Evolutionary conservation across 2,113 vertebrate genomes (phyloP).

Genomic region (Meleagris gallopavo): DNA sequence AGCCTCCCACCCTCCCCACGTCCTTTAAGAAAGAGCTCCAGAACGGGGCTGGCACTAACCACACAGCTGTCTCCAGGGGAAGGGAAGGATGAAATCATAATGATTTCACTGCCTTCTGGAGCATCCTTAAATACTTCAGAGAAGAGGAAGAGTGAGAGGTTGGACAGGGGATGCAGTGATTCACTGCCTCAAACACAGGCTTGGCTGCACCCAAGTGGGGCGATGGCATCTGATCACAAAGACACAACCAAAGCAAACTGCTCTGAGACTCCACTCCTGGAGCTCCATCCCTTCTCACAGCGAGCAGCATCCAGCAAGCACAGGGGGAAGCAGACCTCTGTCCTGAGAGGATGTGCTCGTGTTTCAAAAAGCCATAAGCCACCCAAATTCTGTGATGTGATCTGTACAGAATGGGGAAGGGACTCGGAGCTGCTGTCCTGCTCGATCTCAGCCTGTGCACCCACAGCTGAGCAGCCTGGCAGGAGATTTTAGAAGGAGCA

Average conservation of each 20-base stretch:
- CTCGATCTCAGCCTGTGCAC: neutral
- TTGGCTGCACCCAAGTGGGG: neutral
- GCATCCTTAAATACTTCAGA: neutral
- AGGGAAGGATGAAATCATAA: neutral
- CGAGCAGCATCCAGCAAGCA: neutral
- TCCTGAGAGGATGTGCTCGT: neutral
- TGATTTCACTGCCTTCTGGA: neutral
- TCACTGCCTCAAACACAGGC: neutral
- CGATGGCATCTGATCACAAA: neutral
- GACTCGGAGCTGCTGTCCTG: neutral
- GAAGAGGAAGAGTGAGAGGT: neutral
- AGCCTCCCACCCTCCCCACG: neutral
- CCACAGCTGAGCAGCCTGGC: neutral
- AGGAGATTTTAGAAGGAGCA: conserved; percentile 5
- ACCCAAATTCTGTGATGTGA: neutral
- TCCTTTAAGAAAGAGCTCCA: neutral
- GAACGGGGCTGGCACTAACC: neutral
- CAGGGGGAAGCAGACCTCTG: neutral
- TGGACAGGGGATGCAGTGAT: neutral
- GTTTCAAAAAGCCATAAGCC: conserved; percentile 38
- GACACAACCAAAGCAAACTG: neutral
- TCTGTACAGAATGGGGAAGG: neutral
- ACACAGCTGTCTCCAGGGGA: neutral
- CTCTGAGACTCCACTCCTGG: neutral
- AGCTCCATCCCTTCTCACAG: neutral